Base-by-base conservation (phyloP, 1,140 invertebrate species). In the Drosophila obscura region DNA sequence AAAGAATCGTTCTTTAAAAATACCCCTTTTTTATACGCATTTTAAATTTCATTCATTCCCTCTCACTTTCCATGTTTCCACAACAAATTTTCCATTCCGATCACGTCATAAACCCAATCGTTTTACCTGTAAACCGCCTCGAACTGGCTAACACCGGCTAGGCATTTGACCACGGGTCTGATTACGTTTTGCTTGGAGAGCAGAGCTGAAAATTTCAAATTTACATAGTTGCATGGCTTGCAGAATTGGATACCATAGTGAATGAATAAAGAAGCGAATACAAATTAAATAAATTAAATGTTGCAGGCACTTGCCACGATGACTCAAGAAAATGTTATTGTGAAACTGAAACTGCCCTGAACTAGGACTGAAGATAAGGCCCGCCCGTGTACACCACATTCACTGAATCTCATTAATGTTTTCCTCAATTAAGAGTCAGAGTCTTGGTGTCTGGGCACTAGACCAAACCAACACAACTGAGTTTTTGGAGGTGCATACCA, bases 401-500 rank as follows among this genome's bases (percentile, higher is more conserved):
- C 31, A 8, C 28, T 28, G 28, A 28, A 28, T 6, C 26, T 28
- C 28, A 28, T 28, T 51, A 49, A 24, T 61, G 51, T 58, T 71
- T 71, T 58, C 65, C 67, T 49, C 45, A 57, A 69, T 69, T 58
- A 46, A 69, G 45, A 39, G 1, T 39, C 26, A 43, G 41, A 75
- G 60, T 65, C 52, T 39, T 13, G 41, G 35, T 49, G 58, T 57
- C 59, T 50, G 57, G 65, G 43, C 51, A 60, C 80, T 85, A 67
- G 81, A 73, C 67, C 51, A 61, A 84, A 80, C 80, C 81, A 73
- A 63, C 82, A 52, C 48, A 64, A 43, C 77, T 84, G 77, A 84
- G 80, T 69, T 84, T 84, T 76, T 72, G 77, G 82, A 64, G 73
- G 81, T 72, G 31, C 52, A 66, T 73, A 84, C 80, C 77, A 85